These are phyloP conservation scores for Sarcoramphus papa DNA, from an alignment of 2,797 vertebrate species.

Conservation along the genomic window DNA sequence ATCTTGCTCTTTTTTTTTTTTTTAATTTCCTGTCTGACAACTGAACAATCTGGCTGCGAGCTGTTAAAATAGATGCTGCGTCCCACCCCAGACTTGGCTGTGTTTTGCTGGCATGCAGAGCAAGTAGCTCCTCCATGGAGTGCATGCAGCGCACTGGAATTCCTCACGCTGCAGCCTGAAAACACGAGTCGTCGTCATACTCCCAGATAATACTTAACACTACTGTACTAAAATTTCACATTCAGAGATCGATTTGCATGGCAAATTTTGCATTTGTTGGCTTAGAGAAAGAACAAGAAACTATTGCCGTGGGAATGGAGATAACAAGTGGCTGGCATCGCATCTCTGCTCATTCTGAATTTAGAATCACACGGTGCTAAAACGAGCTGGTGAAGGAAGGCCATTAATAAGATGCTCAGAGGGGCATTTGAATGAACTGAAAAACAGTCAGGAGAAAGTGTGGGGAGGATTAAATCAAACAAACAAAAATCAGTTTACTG, in stretches of 20 bases:
- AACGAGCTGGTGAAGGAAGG: neutral
- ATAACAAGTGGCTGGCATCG: neutral
- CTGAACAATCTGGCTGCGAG: neutral
- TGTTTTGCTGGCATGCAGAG: neutral
- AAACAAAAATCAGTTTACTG: neutral
- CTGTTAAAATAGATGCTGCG: neutral
- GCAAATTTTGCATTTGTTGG: neutral
- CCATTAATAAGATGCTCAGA: neutral
- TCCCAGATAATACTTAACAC: neutral
- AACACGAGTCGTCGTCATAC: fast-evolving
- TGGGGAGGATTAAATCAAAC: neutral
- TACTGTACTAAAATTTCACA: neutral
- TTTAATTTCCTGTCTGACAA: neutral
- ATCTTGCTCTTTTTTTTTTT: neutral
- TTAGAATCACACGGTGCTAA: neutral
- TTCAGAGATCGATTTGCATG: neutral
- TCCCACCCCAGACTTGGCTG: slow-evolving; percentile 7
- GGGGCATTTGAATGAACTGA: neutral
- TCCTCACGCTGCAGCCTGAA: neutral
- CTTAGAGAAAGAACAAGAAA: neutral
- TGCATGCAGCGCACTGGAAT: neutral
- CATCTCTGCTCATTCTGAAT: neutral
- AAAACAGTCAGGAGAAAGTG: neutral
- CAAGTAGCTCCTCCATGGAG: neutral
- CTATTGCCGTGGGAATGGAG: neutral